These are phyloP conservation scores for Parelbella ahira DNA, from an alignment of 2,888 invertebrate genomes.

Conservation along the genomic window DNA sequence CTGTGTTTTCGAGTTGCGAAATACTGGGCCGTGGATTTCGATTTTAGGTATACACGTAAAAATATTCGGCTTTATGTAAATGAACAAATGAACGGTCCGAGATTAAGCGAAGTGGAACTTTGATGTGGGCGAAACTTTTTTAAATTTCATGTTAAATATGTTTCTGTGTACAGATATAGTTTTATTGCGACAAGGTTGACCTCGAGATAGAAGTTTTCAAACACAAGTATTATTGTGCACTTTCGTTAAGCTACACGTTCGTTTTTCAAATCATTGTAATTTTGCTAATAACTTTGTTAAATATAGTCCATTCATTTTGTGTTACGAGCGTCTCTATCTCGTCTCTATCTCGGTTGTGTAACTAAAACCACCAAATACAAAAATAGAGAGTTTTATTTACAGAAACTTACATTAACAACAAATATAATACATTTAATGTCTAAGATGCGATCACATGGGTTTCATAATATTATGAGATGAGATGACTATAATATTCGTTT, in stretches of 20 bases:
- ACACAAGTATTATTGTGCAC: no score
- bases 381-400: slow-evolving; percentile 75
- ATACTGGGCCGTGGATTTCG: slow-evolving; percentile 21
- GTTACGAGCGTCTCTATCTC: no score
- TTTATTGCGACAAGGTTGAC: no score
- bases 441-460: slow-evolving; percentile 72
- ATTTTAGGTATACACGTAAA: slow-evolving; percentile 3
- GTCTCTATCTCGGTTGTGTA: no score
- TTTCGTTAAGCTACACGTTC: no score
- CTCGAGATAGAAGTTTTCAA: no score
- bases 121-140: no score
- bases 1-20: slow-evolving; percentile 19
- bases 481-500: slow-evolving; percentile 54
- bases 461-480: slow-evolving; percentile 66
- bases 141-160: no score
- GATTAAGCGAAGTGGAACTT: slow-evolving; percentile 10
- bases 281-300: no score
- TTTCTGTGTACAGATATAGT: no score
- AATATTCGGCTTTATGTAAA: slow-evolving; percentile 5
- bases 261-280: no score
- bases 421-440: slow-evolving; percentile 70
- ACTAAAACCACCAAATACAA: slow-evolving; percentile 36
- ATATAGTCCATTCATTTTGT: no score
- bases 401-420: slow-evolving; percentile 75
- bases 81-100: neutral